Evolutionary conservation across 2,113 vertebrate genomes (phyloP).

Genomic region (Pedionomus torquatus): DNA sequence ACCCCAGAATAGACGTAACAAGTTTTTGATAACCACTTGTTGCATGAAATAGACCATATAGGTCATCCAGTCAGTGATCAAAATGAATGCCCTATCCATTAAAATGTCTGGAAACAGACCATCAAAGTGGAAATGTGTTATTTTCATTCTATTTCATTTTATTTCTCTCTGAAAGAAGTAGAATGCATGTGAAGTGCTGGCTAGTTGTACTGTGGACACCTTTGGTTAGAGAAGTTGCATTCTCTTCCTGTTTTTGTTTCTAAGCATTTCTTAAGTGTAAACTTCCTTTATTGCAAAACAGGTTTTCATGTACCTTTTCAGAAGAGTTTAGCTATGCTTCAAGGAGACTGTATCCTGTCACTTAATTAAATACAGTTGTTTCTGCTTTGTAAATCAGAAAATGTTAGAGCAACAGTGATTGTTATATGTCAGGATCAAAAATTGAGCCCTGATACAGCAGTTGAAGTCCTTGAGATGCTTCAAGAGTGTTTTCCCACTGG

Average conservation of each 20-base stretch:
- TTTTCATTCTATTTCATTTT: not conserved
- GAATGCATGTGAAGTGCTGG: not conserved
- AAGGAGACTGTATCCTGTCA: not conserved
- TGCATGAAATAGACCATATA: not conserved
- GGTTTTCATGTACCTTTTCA: not conserved
- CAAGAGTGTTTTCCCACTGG: not conserved
- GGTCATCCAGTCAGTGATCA: not conserved
- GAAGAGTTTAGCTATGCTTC: not conserved
- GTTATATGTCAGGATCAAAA: not conserved
- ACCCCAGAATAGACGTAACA: not conserved
- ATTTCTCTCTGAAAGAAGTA: not conserved
- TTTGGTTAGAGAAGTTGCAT: not conserved
- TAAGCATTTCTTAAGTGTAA: not conserved
- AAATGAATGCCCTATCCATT: not conserved
- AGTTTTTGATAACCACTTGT: not conserved
- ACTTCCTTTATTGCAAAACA: slow-evolving; percentile 16
- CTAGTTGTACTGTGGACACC: not conserved
- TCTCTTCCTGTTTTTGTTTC: not conserved
- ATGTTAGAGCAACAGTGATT: not conserved
- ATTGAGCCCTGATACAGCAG: not conserved
- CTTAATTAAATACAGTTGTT: not conserved
- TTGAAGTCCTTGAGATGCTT: not conserved
- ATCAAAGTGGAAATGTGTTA: not conserved
- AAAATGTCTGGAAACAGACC: not conserved
- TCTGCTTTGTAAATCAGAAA: not conserved